Evolutionary conservation across 2,888 invertebrate genomes (phyloP).

Genomic region (Drepana falcataria): DNA sequence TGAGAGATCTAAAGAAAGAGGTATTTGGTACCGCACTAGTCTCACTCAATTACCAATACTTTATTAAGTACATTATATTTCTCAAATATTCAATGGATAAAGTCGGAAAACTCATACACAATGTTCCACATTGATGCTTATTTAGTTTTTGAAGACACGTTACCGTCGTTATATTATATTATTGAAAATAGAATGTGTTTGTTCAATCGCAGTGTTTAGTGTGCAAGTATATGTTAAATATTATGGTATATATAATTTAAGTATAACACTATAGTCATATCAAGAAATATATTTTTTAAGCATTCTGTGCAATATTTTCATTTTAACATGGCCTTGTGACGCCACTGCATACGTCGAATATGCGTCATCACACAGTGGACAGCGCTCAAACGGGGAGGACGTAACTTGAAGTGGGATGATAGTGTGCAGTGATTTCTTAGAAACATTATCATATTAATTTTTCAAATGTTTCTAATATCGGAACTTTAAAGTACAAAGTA

Average conservation of each 20-base stretch:
- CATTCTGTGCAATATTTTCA: constrained; percentile 39
- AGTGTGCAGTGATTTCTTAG: constrained; percentile 46
- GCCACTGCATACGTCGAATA: constrained; percentile 56
- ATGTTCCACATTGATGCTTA: too few species aligned
- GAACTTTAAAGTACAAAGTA: constrained; percentile 71
- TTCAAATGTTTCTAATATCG: constrained; percentile 72
- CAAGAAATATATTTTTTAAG: constrained; percentile 12
- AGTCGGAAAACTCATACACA: too few species aligned
- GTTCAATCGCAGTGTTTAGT: neutral
- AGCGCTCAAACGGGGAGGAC: constrained; percentile 68
- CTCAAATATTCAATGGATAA: too few species aligned
- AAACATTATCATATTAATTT: constrained; percentile 53
- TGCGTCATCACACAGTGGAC: constrained; percentile 71
- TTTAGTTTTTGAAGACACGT: too few species aligned
- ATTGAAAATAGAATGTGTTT: too few species aligned
- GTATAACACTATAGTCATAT: neutral
- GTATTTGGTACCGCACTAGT: too few species aligned
- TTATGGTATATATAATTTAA: neutral
- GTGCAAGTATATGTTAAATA: constrained; percentile 9
- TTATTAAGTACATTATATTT: too few species aligned
- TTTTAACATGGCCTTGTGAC: constrained; percentile 46
- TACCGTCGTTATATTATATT: too few species aligned
- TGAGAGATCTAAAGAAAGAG: too few species aligned
- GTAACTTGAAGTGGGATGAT: constrained; percentile 39
- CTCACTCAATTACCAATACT: too few species aligned